Percentiles rank a stretch among this genome's conserved stretches.
These are phyloP conservation scores for Nibea albiflora DNA, from an alignment of 2,113 vertebrate species.

Conservation along the genomic window DNA sequence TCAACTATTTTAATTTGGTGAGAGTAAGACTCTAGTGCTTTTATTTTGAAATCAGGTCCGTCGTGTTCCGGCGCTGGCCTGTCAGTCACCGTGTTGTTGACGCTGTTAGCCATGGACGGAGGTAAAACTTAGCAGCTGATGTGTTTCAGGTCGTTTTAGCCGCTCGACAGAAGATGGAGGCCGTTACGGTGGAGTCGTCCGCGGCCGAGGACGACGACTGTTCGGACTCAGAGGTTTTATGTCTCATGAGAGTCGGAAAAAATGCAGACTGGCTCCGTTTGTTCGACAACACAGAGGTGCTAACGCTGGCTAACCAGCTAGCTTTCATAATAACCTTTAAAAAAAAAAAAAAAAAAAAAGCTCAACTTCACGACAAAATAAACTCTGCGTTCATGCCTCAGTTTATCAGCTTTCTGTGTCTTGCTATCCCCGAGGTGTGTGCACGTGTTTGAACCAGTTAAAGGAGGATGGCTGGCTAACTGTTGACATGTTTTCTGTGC, in stretches of 20 bases:
- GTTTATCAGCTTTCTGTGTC: too few relatives aligned
- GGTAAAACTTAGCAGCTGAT: neutral
- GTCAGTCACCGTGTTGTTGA: too few relatives aligned
- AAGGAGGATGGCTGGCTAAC: neutral
- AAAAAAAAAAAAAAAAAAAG: too few relatives aligned
- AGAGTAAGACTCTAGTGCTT: neutral
- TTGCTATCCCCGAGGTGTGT: neutral
- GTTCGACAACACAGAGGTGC: slow-evolving; percentile 87
- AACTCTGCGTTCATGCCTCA: rapidly evolving
- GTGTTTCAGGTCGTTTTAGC: neutral
- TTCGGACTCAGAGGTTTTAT: slow-evolving; percentile 78
- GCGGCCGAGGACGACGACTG: slow-evolving; percentile 60
- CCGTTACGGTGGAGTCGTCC: slow-evolving; percentile 27
- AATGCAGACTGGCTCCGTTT: slow-evolving; percentile 88
- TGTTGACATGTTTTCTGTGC: slow-evolving; percentile 40
- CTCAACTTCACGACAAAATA: neutral
- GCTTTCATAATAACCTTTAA: too few relatives aligned
- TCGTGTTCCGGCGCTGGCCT: slow-evolving; percentile 9
- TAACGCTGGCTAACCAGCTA: slow-evolving; percentile 48
- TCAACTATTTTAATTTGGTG: too few relatives aligned
- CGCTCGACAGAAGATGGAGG: slow-evolving; percentile 59
- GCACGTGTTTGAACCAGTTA: neutral
- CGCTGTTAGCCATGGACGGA: neutral
- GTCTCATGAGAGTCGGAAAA: slow-evolving; percentile 88
- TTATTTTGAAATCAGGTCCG: slow-evolving; percentile 45